Percentiles rank a stretch among this genome's conserved stretches.
Evolutionary conservation across 2,797 vertebrate genomes (phyloP).

Genomic region (Falco rusticolus): DNA sequence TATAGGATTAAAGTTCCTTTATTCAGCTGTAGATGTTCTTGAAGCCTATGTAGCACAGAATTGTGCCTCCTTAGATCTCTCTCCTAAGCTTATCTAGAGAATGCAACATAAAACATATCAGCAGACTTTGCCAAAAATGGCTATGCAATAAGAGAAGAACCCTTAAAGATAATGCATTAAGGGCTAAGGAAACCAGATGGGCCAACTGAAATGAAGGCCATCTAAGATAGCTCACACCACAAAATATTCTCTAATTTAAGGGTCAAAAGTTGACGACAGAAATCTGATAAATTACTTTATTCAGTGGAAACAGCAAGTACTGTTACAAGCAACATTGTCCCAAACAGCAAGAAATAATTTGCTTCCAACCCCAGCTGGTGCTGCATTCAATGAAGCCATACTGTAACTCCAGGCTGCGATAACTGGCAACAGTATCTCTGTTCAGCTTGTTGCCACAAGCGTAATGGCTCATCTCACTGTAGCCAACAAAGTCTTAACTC

Average conservation of each 20-base stretch:
- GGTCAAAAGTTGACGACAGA: not conserved
- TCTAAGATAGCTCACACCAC: not conserved
- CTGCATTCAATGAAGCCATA: not conserved
- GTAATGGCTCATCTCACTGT: rapidly evolving
- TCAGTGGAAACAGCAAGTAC: not conserved
- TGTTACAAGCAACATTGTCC: not conserved
- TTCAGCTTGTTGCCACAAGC: not conserved
- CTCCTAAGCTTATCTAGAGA: constrained; percentile 4
- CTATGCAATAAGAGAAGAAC: not conserved
- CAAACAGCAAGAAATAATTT: not conserved
- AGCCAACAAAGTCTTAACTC: not conserved
- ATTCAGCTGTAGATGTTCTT: not conserved
- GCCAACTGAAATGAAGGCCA: not conserved
- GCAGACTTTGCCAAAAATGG: not conserved
- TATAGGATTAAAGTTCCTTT: not conserved
- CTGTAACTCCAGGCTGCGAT: not conserved
- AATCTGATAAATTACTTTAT: not conserved
- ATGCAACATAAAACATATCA: not conserved
- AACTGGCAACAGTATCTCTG: not conserved
- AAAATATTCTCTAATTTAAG: not conserved
- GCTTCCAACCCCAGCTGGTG: not conserved
- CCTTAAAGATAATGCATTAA: not conserved
- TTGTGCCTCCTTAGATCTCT: not conserved
- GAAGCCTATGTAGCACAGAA: not conserved
- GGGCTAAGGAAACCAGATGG: not conserved